These are phyloP conservation scores for Myotis brandtii DNA, from an alignment of 2,113 vertebrate genomes.

Conservation along the genomic window DNA sequence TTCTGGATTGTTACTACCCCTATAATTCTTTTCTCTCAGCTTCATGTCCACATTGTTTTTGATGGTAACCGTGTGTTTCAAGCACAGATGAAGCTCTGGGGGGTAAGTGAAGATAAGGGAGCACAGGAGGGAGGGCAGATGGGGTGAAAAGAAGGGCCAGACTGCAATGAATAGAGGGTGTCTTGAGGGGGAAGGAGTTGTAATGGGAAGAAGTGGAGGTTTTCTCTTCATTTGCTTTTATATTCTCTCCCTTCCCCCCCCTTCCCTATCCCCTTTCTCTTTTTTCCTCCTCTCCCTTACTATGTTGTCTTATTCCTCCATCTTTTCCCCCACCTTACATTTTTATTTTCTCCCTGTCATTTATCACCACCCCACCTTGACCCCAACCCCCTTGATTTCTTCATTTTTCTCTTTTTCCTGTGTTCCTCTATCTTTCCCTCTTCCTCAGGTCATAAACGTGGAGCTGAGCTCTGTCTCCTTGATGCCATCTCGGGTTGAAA, in stretches of 20 bases:
- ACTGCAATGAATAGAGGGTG: slow-evolving; percentile 10
- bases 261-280: background rate
- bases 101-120: slow-evolving; percentile 88
- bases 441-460: slow-evolving; percentile 89
- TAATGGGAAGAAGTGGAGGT: background rate
- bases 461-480: slow-evolving; percentile 91
- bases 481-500: slow-evolving; percentile 95
- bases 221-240: slow-evolving; percentile 63
- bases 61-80: slow-evolving; percentile 93
- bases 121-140: background rate
- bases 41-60: slow-evolving; percentile 93
- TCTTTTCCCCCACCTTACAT: background rate
- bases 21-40: slow-evolving; percentile 85
- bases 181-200: slow-evolving; percentile 23
- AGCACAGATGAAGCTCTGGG: slow-evolving; percentile 94
- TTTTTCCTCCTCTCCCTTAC: background rate
- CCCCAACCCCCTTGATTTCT: slow-evolving; percentile 25
- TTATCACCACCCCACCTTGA: slow-evolving; percentile 25
- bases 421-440: slow-evolving; percentile 61
- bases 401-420: slow-evolving; percentile 39
- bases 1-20: slow-evolving; percentile 47
- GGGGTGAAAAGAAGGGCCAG: background rate
- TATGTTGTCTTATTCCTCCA: background rate
- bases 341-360: slow-evolving; percentile 27
- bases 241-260: background rate